These are phyloP conservation scores for Mastomys coucha DNA, from an alignment of 2,113 vertebrate genomes.

Conservation along the genomic window DNA sequence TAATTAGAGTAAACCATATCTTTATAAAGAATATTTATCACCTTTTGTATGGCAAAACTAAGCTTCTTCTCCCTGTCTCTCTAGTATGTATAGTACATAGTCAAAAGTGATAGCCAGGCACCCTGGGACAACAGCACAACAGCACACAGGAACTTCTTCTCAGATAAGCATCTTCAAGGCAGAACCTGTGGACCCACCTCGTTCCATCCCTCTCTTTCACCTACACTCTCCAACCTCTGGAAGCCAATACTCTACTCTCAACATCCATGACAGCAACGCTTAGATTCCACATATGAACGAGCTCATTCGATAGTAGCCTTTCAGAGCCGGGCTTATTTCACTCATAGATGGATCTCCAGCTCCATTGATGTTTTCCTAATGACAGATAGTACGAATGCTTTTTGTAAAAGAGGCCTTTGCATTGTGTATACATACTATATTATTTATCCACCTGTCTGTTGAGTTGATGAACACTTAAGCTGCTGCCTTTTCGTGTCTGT, in stretches of 20 bases:
- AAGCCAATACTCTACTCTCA: not conserved
- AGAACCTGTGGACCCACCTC: fast-evolving
- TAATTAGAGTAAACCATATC: not conserved
- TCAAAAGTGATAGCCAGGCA: too few species aligned
- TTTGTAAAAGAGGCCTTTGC: not conserved
- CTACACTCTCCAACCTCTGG: not conserved
- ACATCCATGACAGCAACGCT: not conserved
- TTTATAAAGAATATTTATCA: not conserved
- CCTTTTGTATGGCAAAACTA: not conserved
- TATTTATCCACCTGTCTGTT: not conserved
- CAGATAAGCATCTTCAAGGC: not conserved
- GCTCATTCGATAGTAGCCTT: not conserved
- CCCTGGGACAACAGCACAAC: fast-evolving
- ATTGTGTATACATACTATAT: not conserved
- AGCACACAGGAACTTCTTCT: not conserved
- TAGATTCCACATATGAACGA: not conserved
- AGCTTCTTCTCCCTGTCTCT: not conserved
- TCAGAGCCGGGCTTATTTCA: not conserved
- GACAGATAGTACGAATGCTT: not conserved
- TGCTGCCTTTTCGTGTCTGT: too few species aligned
- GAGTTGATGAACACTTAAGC: not conserved
- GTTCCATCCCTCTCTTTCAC: too few species aligned
- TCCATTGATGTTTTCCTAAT: not conserved
- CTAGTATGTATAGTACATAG: not conserved
- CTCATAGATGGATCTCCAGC: not conserved